Percentiles rank a stretch among this genome's conserved stretches.
Conservation (phyloP, 2,113 vertebrate genomes). For the Cephalopholis sonnerati region DNA sequence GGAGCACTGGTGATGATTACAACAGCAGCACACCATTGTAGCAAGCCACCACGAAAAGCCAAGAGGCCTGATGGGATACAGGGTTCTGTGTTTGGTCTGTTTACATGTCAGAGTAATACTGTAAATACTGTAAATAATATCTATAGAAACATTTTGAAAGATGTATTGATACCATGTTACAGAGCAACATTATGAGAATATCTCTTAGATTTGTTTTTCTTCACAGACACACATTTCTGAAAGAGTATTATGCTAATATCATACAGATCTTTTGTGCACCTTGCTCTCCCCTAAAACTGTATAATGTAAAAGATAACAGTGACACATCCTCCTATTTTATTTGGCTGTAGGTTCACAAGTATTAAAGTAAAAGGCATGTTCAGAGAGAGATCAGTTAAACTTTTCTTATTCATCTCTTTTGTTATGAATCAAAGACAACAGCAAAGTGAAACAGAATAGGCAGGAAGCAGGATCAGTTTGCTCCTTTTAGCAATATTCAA, state of each 20-base stretch:
- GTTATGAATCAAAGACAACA: background rate
- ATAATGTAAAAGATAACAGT: background rate
- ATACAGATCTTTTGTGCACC: background rate
- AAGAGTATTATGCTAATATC: too few relatives aligned
- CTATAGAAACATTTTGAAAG: background rate
- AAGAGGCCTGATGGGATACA: background rate
- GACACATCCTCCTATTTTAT: background rate
- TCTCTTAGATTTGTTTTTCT: background rate
- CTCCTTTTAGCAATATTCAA: slow-evolving; percentile 1
- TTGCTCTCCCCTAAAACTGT: too few relatives aligned
- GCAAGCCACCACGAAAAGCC: background rate
- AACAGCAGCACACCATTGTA: background rate
- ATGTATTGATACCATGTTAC: background rate
- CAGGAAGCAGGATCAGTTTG: slow-evolving; percentile 15
- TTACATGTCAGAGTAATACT: background rate
- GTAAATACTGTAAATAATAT: background rate
- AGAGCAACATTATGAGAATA: background rate
- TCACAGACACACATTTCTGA: background rate
- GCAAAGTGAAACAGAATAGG: background rate
- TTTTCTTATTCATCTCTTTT: background rate
- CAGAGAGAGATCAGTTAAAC: background rate
- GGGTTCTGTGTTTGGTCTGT: background rate
- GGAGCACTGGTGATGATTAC: background rate
- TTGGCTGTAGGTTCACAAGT: accelerated
- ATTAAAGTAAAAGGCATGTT: background rate